Conservation (phyloP, 23 tunicate genomes). For the Oikopleura dioica region DNA sequence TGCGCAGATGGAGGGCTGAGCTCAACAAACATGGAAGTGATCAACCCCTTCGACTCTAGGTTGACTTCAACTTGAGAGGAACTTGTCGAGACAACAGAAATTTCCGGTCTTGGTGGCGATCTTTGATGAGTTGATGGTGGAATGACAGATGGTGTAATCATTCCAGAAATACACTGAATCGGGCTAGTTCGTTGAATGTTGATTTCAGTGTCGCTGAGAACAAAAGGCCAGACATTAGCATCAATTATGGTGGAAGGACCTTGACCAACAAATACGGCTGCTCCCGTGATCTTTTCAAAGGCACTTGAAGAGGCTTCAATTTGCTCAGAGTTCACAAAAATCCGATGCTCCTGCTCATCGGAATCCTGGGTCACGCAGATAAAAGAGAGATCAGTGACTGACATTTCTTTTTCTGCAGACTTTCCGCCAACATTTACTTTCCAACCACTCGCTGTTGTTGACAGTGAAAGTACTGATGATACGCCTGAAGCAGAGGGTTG, state of each 20-base stretch:
- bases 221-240: neutral
- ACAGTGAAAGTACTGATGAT: too few species aligned
- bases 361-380: neutral
- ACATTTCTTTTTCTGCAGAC: too few species aligned
- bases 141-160: neutral
- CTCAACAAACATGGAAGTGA: neutral
- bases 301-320: neutral
- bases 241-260: neutral
- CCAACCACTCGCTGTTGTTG: too few species aligned
- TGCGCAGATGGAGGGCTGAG: neutral
- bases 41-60: neutral
- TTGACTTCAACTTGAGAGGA: neutral
- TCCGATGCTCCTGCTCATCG: neutral
- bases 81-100: neutral
- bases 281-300: too few species aligned
- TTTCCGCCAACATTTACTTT: too few species aligned
- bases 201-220: neutral
- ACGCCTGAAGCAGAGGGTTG: too few species aligned
- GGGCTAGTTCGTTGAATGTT: neutral
- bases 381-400: neutral
- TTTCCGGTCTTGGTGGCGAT: too few species aligned
- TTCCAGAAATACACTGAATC: neutral
- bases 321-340: neutral
- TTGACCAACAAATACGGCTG: too few species aligned
- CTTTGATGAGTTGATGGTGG: too few species aligned